Evolutionary conservation across 2,797 vertebrate species (phyloP).

Genomic region (Gymnoscopelus braueri): DNA sequence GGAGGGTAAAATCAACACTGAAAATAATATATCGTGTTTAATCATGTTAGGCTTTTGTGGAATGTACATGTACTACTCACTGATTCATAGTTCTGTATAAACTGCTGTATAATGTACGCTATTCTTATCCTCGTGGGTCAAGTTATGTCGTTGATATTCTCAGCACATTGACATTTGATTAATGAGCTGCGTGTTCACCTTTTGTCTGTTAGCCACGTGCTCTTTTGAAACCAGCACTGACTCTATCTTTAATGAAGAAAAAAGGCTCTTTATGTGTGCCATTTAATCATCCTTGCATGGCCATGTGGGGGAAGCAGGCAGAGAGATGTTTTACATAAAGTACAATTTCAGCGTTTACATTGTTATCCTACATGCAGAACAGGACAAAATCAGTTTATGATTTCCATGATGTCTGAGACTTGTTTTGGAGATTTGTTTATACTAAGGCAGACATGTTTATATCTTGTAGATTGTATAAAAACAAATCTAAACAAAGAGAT

Average conservation of each 20-base stretch:
- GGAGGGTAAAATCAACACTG: conserved; percentile 37
- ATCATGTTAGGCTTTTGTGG: conserved; percentile 52
- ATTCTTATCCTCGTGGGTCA: conserved; percentile 47
- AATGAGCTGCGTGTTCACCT: conserved; percentile 52
- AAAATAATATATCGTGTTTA: conserved; percentile 47
- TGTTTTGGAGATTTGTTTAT: conserved; percentile 71
- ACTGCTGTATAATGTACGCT: conserved; percentile 65
- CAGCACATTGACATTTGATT: conserved; percentile 53
- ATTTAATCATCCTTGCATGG: conserved; percentile 61
- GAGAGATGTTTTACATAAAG: conserved; percentile 45
- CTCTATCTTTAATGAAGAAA: conserved; percentile 37
- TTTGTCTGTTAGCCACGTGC: conserved; percentile 46
- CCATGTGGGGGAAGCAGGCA: conserved; percentile 42
- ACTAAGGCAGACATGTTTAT: conserved; percentile 70
- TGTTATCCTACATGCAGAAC: conserved; percentile 53
- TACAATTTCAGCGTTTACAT: conserved; percentile 69
- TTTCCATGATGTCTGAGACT: conserved; percentile 65
- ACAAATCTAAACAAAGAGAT: conserved; percentile 68
- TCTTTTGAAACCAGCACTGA: conserved; percentile 75
- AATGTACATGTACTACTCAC: conserved; percentile 41
- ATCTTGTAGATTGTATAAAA: conserved; percentile 73
- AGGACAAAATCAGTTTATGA: conserved; percentile 52
- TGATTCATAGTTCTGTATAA: conserved; percentile 60
- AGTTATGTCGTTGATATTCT: conserved; percentile 58
- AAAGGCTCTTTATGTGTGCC: conserved; percentile 48